Base-by-base conservation (phyloP, 2,113 vertebrate genomes). In the Varanus komodoensis region DNA sequence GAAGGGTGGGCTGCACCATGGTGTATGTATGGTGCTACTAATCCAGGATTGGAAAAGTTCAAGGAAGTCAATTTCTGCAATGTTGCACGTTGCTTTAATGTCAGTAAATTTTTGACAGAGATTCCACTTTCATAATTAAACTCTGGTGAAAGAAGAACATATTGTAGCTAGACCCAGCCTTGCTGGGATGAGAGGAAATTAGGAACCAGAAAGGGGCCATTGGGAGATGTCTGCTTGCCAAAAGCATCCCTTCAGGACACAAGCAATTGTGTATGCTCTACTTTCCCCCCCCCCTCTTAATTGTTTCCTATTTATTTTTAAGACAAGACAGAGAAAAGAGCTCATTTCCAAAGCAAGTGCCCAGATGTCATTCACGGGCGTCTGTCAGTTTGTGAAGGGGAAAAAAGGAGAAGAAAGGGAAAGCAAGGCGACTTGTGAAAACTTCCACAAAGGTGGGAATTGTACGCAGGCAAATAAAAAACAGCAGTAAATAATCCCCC, bases 261-360 rank as follows among this genome's bases (percentile, higher is more conserved):
- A 96, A 95, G 95, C 87, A 85, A 91, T 83, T 85, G 81, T 93
- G 89, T 69, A 82, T 44, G 38, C 38, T 44, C 91, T 95, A 94
- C 95, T 93, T 93, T 94, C 87, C 95, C 95, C 93, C 93, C 93
- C 93, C 93, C 27, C 54, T n/a, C 44, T 80, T 87, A 87, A 96
- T 96, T 95, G 94, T 96, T 95, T 95, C 84, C 1, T 95, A 95
- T 95, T 97, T 97, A 92, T 94, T 97, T 97, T 96, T 93, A 94
- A 96, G 89, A 93, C 64, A 94, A 92, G 11, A 64, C 91, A 92
- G 95, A 95, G 95, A 95, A 96, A 92, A 92, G 92, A 93, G 94
- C 87, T 94, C 93, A 91, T 93, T 95, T 93, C 93, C 93, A 96
- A 94, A 92, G 95, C 93, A 92, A 95, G 91, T 54, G 93, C 82